Evolutionary conservation across 2,888 invertebrate genomes (phyloP), one percentile per base, ranked within the genome.

Genomic region (Drosophila mimica): DNA sequence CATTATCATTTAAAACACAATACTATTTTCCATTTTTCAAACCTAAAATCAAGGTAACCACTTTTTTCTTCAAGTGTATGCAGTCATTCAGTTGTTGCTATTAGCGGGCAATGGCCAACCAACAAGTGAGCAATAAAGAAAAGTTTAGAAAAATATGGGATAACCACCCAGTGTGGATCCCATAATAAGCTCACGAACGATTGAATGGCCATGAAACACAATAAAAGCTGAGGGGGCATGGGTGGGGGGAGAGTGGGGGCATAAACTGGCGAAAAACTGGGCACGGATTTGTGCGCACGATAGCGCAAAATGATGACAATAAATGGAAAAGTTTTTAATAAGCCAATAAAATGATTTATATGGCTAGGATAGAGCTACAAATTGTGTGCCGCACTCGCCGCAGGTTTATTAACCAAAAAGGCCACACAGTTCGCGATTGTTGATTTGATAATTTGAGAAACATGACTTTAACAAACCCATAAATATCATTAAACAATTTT

Each of bases 241-340:
- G 57, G 57, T 34, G n/a, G 56, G 51, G 69, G 53, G 60, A 30
- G 61, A 46, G 31, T 11, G 66, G 46, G 46, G 56, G 40, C 48
- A 46, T 25, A 57, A 49, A 48, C 31, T 36, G 49, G 68, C 28
- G 25, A 11, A n/a, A 70, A 79, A 69, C 72, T 78, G 81, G 70
- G 85, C 83, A 83, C 74, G 89, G 90, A 89, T 87, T 90, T 87
- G 90, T 87, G 89, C 90, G 86, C 83, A 79, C 82, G 81, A 90
- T 82, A 89, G 88, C 86, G 88, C 87, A 90, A 89, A 88, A 91
- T 90, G 88, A 91, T 85, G 92, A 92, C 92, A 91, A 92, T 91
- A 91, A 91, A 91, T 91, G 90, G 83, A 91, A 91, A 91, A 88
- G 81, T 92, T 91, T 91, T 89, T 90, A 90, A 91, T 91, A 90